Percentiles rank a stretch among this genome's conserved stretches.
phyloP scores from a whole-genome alignment of 1,140 invertebrate species.

The Sycophila sp. region DNA sequence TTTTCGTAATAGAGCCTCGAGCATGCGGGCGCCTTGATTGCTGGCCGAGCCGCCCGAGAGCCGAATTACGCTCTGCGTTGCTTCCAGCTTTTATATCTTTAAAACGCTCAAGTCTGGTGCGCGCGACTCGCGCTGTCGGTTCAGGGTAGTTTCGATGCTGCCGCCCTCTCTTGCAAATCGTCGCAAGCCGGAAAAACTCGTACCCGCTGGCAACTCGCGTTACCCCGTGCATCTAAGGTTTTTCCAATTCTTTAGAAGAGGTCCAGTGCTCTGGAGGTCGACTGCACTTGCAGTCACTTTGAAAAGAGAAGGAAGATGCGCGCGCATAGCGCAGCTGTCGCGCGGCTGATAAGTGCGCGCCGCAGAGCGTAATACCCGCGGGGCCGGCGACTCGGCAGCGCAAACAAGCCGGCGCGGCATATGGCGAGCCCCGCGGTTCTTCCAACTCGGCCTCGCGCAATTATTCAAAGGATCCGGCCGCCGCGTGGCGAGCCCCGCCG shows the following conservation, averaged over 20 bases:
- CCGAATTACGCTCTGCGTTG: slow-evolving; percentile 1
- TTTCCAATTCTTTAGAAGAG: too few relatives aligned
- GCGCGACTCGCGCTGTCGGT: neutral
- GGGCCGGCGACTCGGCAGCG: neutral
- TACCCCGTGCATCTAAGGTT: neutral
- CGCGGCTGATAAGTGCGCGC: slow-evolving; percentile 17
- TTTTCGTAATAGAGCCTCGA: slow-evolving; percentile 44
- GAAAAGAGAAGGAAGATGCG: too few relatives aligned
- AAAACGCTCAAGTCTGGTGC: neutral
- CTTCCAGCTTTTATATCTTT: too few relatives aligned
- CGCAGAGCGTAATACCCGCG: neutral
- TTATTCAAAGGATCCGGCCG: slow-evolving; percentile 28
- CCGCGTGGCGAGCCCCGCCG: neutral
- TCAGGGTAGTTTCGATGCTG: neutral
- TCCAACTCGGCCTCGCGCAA: slow-evolving; percentile 6
- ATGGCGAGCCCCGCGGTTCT: slow-evolving; percentile 23
- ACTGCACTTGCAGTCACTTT: too few relatives aligned
- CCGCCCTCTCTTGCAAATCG: slow-evolving; percentile 31
- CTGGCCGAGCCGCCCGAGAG: slow-evolving; percentile 19
- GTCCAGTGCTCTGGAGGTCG: too few relatives aligned
- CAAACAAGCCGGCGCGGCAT: slow-evolving; percentile 27
- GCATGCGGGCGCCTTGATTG: slow-evolving; percentile 52
- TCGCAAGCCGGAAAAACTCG: neutral
- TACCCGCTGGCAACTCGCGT: slow-evolving; percentile 15
- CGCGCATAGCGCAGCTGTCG: slow-evolving; percentile 32